A percentile compares a stretch with the other conserved stretches of the same genome.
Evolutionary conservation across 2,888 invertebrate species (phyloP).

Genomic region (Rhimphoctona megacephalus): DNA sequence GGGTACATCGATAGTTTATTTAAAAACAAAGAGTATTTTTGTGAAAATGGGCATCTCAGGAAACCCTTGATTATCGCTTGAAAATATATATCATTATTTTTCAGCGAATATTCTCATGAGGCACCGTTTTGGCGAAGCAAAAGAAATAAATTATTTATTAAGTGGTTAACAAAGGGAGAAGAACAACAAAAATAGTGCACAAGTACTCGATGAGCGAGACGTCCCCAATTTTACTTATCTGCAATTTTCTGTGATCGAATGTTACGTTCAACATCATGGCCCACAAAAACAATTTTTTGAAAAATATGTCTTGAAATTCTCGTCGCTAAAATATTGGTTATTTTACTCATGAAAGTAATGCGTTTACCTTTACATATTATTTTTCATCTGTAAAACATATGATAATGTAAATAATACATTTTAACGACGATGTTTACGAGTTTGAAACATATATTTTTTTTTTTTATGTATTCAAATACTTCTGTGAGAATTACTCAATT

Average conservation of each 20-base stretch:
- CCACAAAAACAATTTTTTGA: neutral
- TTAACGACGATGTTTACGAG: neutral
- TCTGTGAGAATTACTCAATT: conserved; percentile 15
- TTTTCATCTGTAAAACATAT: neutral
- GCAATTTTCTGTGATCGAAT: conserved; percentile 72
- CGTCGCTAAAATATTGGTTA: neutral
- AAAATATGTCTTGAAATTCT: neutral
- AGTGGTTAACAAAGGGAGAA: conserved; percentile 15
- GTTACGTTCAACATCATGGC: conserved; percentile 46
- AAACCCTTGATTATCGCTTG: conserved; percentile 55
- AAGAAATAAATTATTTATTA: conserved; percentile 13
- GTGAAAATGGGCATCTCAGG: conserved; percentile 68
- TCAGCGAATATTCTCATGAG: conserved; percentile 32
- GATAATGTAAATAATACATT: neutral
- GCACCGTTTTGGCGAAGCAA: conserved; percentile 4
- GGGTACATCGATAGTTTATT: conserved; percentile 59
- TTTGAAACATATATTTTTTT: neutral
- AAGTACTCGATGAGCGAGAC: conserved; percentile 52
- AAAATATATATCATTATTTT: conserved; percentile 41
- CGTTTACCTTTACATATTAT: neutral
- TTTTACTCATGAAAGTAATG: neutral
- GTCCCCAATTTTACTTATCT: conserved; percentile 41
- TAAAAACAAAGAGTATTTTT: conserved; percentile 74
- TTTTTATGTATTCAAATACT: neutral
- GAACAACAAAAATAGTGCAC: conserved; percentile 54